Evolutionary conservation across 1,140 invertebrate genomes (phyloP), one percentile per base, ranked within the genome.

Genomic region (Microplitis mediator): DNA sequence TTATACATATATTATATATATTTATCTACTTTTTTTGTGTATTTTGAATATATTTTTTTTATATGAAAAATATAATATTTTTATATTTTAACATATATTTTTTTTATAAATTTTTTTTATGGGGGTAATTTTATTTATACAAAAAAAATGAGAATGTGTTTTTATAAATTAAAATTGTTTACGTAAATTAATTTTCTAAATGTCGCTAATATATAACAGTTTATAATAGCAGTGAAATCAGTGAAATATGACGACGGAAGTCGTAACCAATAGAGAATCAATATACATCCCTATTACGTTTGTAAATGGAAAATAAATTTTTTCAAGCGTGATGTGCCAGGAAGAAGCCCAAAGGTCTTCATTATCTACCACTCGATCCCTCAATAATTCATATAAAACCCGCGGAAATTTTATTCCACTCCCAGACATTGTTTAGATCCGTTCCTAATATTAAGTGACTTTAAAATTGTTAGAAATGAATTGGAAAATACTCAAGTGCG

Each of bases 321-420:
- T 39, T 61, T 72, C 71, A 64, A 60, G 56, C 71, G 39, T 67
- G 32, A 66, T 32, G 39, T 72, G 34, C 45, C 13, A 60, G 67
- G 71, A 64, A 72, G 67, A 56, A 64, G 14, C 39, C 16, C n/a
- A 67, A 67, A 64, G 71, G 45, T 66, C 31, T 23, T 72, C 23
- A 67, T 72, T 67, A 67, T 45, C 62, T 14, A 58, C 51, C 50
- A 23, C 23, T 16, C 16, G 11, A 62, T 23, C 0, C 11, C 0
- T 45, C 60, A 52, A 9, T 34, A 34, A 13, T 60, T 45, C 50
- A 36, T 72, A 72, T 72, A 72, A 72, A 72, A 60, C 13, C 31
- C 31, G 11, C 11, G 4, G 51, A 11, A 13, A 52, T 11, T 23
- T 31, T 51, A 8, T 23, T 1, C 3, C 36, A 51, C 64, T 52